Evolutionary conservation across 2,888 invertebrate genomes (phyloP), one percentile per base, ranked within the genome.

Genomic region (Julus scandinavius): DNA sequence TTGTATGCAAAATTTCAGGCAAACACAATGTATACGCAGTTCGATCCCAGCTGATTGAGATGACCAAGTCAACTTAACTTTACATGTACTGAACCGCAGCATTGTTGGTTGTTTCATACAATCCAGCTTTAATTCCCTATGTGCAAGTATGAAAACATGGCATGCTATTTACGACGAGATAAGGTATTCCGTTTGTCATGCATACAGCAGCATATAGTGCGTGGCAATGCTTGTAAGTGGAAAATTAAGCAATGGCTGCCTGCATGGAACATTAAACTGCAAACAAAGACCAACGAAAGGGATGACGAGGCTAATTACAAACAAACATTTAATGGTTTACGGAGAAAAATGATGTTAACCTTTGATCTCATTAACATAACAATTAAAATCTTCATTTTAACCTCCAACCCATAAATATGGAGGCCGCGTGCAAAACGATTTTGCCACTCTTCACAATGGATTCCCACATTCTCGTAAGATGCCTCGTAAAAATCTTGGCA

Each of bases 351-450:
- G 38, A 80, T 80, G 38, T 80, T 38, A 38, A 80, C 80, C 80
- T 38, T 80, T 80, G 80, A 80, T 80, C 80, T 80, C 80, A 80
- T 80, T 80, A 80, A 13, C 80, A 38, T 80, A 80, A 80, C 80
- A 80, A 80, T 80, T 80, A 80, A 38, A 80, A 80, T 80, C 80
- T 38, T 80, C 80, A 38, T 80, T 80, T 80, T 80, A 80, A 80
- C 80, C 80, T 80, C 80, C 80, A 80, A 80, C 29, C 80, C 80
- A 80, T 80, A 80, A 80, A 80, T 20, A 80, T 38, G 80, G 80
- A 38, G 29, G 38, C 80, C 13, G 80, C 80, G 80, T 38, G 29
- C 80, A 29, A 38, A 80, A 38, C 80, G 38, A 9, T 38, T 80
- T 80, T 13, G 20, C 63, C 63, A 72, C 63, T 72, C 20, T 72